Conservation (phyloP, 2,113 vertebrate genomes). For the Macrotis lagotis region DNA sequence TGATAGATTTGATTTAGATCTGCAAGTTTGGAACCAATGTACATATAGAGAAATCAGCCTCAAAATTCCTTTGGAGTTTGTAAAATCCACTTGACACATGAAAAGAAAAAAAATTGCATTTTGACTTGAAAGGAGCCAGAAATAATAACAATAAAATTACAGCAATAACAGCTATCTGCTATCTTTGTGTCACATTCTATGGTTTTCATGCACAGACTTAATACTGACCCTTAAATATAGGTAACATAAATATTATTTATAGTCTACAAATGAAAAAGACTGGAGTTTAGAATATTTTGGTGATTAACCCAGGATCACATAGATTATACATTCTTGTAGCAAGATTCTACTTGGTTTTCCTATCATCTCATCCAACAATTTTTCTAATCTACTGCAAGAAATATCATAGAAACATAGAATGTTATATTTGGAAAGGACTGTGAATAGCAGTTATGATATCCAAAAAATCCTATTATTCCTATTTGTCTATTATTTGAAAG, state of each 20-base stretch:
- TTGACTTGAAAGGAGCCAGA: background rate
- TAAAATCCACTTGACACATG: background rate
- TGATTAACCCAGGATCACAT: no score
- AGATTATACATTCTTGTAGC: no score
- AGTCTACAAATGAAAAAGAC: background rate
- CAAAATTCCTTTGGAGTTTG: background rate
- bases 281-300: background rate
- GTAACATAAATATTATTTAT: background rate
- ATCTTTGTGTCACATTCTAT: background rate
- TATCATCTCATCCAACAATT: background rate
- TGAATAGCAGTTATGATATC: background rate
- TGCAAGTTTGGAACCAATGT: background rate
- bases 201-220: no score
- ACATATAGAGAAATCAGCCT: background rate
- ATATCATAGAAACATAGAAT: background rate
- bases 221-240: background rate
- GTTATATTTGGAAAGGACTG: background rate
- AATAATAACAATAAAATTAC: background rate
- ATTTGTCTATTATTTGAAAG: background rate
- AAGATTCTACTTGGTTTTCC: background rate
- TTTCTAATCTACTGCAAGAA: background rate
- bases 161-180: background rate
- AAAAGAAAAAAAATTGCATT: background rate
- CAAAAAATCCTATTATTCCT: background rate
- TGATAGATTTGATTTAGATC: background rate